phyloP scores from a whole-genome alignment of 2,797 vertebrate genomes.

The Catamblyrhynchus diadema region DNA sequence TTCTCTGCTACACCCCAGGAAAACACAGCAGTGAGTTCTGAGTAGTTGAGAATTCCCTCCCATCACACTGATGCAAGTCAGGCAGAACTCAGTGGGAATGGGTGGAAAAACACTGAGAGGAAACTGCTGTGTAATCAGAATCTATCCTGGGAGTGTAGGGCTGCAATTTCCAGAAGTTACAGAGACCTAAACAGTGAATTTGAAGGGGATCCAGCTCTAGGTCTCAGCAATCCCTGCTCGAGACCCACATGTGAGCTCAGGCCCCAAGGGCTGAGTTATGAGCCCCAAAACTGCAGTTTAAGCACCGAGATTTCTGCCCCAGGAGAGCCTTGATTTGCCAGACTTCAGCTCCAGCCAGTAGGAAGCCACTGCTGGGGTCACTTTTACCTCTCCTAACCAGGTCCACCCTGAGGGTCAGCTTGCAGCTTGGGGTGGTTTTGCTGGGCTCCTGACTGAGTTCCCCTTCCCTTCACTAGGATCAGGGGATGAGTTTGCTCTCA shows the following conservation, averaged over 20 bases:
- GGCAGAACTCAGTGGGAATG: neutral
- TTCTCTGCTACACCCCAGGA: neutral
- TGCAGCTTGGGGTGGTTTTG: neutral
- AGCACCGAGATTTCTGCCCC: neutral
- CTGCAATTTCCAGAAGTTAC: neutral
- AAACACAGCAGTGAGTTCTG: neutral
- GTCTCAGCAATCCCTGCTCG: neutral
- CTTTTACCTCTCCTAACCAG: neutral
- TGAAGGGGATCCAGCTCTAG: neutral
- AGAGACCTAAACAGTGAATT: neutral
- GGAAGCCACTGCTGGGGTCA: rapidly evolving
- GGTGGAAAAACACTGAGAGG: neutral
- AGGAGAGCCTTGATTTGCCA: neutral
- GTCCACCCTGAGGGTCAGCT: neutral
- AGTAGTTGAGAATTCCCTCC: neutral
- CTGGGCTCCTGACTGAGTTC: rapidly evolving
- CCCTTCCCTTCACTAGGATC: neutral
- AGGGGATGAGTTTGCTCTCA: neutral
- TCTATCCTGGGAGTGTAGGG: neutral
- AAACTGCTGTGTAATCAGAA: neutral
- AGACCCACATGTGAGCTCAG: neutral
- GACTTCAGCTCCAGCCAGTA: neutral
- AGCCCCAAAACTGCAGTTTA: neutral
- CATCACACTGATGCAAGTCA: neutral
- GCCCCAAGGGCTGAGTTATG: neutral